These are phyloP conservation scores for Rhea pennata DNA, from an alignment of 2,113 vertebrate species.

Conservation along the genomic window DNA sequence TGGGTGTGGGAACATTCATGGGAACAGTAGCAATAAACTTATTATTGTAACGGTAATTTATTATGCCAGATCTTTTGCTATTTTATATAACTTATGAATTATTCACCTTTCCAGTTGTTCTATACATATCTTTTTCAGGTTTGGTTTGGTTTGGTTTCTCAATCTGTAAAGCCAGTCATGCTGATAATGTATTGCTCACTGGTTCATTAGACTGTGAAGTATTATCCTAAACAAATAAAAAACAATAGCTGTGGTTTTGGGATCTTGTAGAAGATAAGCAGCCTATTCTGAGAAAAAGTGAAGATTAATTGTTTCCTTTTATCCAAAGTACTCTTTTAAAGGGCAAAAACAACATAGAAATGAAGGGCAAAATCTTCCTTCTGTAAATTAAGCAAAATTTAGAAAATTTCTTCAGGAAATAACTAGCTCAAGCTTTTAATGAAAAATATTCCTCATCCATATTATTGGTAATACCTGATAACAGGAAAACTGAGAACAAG, in stretches of 20 bases:
- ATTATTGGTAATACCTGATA: neutral
- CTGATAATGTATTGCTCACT: neutral
- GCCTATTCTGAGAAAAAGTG: neutral
- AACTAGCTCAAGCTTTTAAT: neutral
- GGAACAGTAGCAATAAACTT: slow-evolving; percentile 12
- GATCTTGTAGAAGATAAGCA: neutral
- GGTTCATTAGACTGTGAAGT: neutral
- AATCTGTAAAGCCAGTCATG: neutral
- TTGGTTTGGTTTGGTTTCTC: neutral
- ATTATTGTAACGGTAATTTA: neutral
- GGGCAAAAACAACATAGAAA: neutral
- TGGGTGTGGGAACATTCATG: slow-evolving; percentile 7
- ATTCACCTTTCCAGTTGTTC: neutral
- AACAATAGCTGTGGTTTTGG: neutral
- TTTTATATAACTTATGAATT: neutral
- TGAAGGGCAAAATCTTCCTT: neutral
- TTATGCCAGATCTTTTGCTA: neutral
- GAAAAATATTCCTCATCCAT: neutral
- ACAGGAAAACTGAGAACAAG: neutral
- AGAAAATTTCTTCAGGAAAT: neutral
- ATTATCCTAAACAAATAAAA: neutral
- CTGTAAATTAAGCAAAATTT: neutral
- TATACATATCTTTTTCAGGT: neutral
- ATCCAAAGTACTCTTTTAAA: neutral
- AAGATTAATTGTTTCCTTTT: neutral